A percentile compares a stretch with the other conserved stretches of the same genome.
Evolutionary conservation across 2,113 vertebrate genomes (phyloP).

Genomic region (Phrynosoma platyrhinos): DNA sequence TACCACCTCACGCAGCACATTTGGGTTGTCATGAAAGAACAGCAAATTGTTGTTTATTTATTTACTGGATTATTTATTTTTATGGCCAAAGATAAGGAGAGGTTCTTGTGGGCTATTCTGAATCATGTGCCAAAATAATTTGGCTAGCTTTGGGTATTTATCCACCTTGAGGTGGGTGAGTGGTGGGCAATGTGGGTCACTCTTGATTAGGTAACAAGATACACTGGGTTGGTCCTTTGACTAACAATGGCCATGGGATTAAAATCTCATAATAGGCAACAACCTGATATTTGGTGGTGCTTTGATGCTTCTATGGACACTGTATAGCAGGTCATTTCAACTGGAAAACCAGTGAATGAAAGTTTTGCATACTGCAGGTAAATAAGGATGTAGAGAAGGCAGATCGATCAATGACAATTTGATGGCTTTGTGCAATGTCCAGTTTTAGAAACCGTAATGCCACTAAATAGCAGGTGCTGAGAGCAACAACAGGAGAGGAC

Average conservation of each 20-base stretch:
- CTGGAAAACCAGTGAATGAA: neutral
- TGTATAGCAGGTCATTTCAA: neutral
- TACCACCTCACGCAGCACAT: neutral
- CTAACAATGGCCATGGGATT: neutral
- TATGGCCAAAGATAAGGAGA: neutral
- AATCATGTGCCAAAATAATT: neutral
- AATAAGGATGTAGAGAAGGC: neutral
- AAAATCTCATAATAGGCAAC: neutral
- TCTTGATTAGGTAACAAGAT: neutral
- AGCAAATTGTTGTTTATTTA: neutral
- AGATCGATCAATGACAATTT: neutral
- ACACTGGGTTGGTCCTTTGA: neutral
- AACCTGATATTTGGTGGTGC: neutral
- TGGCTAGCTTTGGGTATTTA: neutral
- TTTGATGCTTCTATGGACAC: neutral
- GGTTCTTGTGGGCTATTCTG: neutral
- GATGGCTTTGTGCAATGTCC: neutral
- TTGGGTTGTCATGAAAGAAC: neutral
- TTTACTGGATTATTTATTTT: neutral
- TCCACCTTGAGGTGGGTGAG: neutral
- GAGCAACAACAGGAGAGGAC: neutral
- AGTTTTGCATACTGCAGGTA: neutral
- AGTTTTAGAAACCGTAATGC: neutral
- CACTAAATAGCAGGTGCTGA: neutral
- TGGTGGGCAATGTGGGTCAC: neutral